Base-by-base conservation (phyloP, 2,113 vertebrate species). In the Aspidoscelis tigris region DNA sequence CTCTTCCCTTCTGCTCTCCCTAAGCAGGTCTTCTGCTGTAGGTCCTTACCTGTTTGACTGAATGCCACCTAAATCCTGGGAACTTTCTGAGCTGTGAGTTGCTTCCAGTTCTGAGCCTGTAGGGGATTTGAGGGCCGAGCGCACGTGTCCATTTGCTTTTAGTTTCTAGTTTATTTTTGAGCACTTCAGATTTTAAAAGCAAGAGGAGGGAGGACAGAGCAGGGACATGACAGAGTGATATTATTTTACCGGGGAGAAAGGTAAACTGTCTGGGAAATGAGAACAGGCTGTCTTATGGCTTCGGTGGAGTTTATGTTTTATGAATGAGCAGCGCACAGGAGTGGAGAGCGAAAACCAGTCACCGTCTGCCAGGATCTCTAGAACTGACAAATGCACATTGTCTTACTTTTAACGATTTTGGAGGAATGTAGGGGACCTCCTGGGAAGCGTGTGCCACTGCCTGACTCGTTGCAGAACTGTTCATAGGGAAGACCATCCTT, bases 241-340 rank as follows among this genome's bases (percentile, higher is more conserved):
- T 84, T 58, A 72, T 88, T 89, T 78, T 84, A 5, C 76, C 39
- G 64, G 65, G 53, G 81, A 11, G 47, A 75, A 80, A 61, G 79
- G 55, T 88, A 76, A 93, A 76, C 61, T 75, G 12, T 78, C 75
- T 80, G 80, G 81, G 87, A 53, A 81, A 58, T 11, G 80, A 89
- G 64, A 1, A 10, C 65, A 26, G 82, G 78, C 88, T 90, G 90
- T 91, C 89, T 88, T 87, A 81, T 81, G 81, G 73, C 43, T 89
- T 93, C 74, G 55, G 87, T 91, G 91, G 80, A 58, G 82, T 84
- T 91, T 86, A 90, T 91, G 75, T 89, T 91, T 93, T 89, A 92
- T 91, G 82, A 92, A 93, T 92, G 92, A 93, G 85, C 72, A 86
- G 88, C 85, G 81, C 85, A 86, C 82, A 78, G 84, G 70, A 75